Base-by-base conservation (phyloP, 1,140 invertebrate species). In the Scaptodrosophila lebanonensis region DNA sequence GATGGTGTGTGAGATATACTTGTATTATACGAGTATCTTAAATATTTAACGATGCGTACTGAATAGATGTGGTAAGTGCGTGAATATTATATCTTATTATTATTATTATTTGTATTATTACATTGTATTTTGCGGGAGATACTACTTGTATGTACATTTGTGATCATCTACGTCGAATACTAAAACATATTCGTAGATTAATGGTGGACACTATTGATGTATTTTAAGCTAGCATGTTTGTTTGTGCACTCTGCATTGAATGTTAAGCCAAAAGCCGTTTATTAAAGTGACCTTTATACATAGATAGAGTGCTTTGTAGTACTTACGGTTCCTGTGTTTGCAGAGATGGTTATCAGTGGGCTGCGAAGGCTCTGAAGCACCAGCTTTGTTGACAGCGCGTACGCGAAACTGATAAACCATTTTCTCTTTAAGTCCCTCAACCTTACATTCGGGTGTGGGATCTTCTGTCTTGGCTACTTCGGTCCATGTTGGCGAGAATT, bases 371-470 rank as follows among this genome's bases (percentile, higher is more conserved):
- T 93, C 91, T 54, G 94, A 92, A 9, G 90, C 85, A 44, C 96
- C 97, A 52, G 96, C 95, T 87, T 98, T 98, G 84, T 98, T 98
- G 16, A 95, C 93, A 18, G 97, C 97, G 16, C 91, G 90, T 2
- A 98, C 95, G 48, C 97, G 90, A 89, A 99, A 98, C 85, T 97
- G 95, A 86, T 98, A 97, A 1, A 95, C 90, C 91, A 94, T 95
- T 73, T 96, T 96, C 87, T 98, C 97, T 86, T 97, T 98, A 0
- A 98, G 89, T 3, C 93, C 95, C 82, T 94, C 93, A 1, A 98
- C 94, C 77, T 93, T 93, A 33, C 90, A 92, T 87, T 95, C 92
- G 0, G 94, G 93, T 48, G 91, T 93, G 7, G 90, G 90, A 62
- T 95, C 93, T 35, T 91, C 87, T 0, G 96, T 97, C 82, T 95